Base-by-base conservation (phyloP, 2,888 invertebrate genomes). In the Noctua comes region DNA sequence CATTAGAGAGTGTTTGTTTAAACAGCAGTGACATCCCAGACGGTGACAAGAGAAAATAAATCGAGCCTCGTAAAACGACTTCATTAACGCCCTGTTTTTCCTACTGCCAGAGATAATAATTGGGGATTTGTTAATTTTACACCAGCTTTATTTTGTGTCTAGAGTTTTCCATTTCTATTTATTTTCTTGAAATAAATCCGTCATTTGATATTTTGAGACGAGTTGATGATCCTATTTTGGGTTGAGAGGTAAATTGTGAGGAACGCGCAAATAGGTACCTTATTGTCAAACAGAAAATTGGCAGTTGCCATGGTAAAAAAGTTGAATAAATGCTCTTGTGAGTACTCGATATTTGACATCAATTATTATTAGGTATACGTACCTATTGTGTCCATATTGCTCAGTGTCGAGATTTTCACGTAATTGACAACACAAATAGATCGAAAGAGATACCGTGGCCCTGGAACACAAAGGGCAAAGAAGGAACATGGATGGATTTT, bases 41-140 rank as follows among this genome's bases (percentile, higher is more conserved):
- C 46, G 65, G 71, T 77, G 83, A 78, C 79, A 86, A 69, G 66
- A 31, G 21, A 72, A 87, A 87, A 87, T 77, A 66, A 84, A 85
- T 80, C 36, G 70, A 54, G 62, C 13, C 68, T 51, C 72, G 54
- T 51, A 73, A 80, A 76, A 87, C 24, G 48, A 66, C 72, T 73
- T 85, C 76, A 84, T 87, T 77, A 85, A 75, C 57, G 69, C 69
- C 31, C 74, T 48, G 59, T 83, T 84, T 78, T 69, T 73, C 68
- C 65, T 43, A 69, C 73, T 27, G 64, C 13, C 46, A 31, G 59
- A 57, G 36, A 43, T 76, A 78, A 84, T 86, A 78, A 83, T 84
- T 75, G 36, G 43, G 43, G 36, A 86, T 78, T 77, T 86, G 73
- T 75, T 83, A 73, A 86, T 84, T 75, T 75, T 75, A 68, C 59